phyloP scores from a whole-genome alignment of 2,113 vertebrate genomes.

The Bambusicola thoracicus region DNA sequence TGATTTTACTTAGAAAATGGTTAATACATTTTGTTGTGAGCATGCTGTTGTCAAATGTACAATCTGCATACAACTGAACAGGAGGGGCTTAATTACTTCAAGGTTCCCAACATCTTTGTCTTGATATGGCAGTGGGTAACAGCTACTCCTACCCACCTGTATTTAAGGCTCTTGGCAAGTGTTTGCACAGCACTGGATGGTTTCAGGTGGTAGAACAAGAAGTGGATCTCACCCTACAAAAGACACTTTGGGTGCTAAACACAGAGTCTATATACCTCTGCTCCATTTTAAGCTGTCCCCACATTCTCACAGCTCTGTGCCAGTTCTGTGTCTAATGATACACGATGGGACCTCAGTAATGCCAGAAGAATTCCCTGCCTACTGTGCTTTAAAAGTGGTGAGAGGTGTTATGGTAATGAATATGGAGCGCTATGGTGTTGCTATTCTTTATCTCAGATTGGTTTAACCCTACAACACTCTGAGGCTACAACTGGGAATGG shows the following conservation, averaged over 20 bases:
- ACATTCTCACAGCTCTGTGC: background rate
- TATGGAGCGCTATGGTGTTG: background rate
- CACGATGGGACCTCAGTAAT: background rate
- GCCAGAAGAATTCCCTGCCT: background rate
- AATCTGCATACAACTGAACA: background rate
- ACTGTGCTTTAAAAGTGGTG: background rate
- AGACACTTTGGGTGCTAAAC: background rate
- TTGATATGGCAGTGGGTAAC: background rate
- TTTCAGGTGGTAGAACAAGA: slow-evolving; percentile 1
- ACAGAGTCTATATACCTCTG: background rate
- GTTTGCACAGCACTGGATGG: background rate
- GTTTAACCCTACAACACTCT: background rate
- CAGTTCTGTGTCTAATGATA: background rate
- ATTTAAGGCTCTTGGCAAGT: slow-evolving; percentile 6
- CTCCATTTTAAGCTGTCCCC: background rate
- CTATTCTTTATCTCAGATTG: background rate
- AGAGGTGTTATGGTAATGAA: background rate
- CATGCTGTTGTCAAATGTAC: background rate
- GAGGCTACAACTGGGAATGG: background rate
- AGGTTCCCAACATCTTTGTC: background rate
- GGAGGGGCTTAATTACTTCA: background rate
- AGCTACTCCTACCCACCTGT: background rate
- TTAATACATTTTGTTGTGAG: slow-evolving; percentile 5
- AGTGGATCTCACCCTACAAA: background rate
- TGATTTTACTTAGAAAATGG: slow-evolving; percentile 53